Percentiles rank a stretch among this genome's conserved stretches.
These are phyloP conservation scores for Euplagia quadripunctaria DNA, from an alignment of 2,888 invertebrate species.

Conservation along the genomic window DNA sequence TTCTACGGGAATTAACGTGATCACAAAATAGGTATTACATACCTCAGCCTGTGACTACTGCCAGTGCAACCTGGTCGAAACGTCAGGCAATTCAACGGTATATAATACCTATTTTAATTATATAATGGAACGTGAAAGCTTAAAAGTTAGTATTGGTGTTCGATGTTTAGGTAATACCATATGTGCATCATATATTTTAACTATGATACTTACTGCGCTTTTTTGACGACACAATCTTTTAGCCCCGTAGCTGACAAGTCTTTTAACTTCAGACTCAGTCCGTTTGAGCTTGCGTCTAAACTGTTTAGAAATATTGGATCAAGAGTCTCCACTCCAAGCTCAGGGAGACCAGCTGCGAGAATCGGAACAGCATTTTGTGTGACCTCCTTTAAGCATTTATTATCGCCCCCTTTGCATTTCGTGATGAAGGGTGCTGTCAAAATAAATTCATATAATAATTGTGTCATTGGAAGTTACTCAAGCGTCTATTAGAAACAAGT, in stretches of 20 bases:
- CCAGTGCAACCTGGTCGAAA: too few relatives aligned
- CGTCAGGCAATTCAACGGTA: too few relatives aligned
- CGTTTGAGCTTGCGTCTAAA: slow-evolving; percentile 58
- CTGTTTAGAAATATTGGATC: slow-evolving; percentile 62
- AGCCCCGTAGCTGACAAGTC: slow-evolving; percentile 62
- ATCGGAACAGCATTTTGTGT: slow-evolving; percentile 49
- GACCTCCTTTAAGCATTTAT: slow-evolving; percentile 55
- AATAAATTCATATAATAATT: background rate
- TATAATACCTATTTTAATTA: too few relatives aligned
- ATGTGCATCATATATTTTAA: background rate
- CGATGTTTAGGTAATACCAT: background rate
- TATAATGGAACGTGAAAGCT: too few relatives aligned
- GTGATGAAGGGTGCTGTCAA: slow-evolving; percentile 53
- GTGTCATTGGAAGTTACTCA: background rate
- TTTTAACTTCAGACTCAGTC: slow-evolving; percentile 56
- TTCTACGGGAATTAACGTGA: too few relatives aligned
- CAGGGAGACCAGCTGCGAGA: slow-evolving; percentile 57
- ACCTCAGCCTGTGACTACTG: too few relatives aligned
- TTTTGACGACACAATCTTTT: slow-evolving; percentile 59
- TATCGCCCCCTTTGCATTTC: slow-evolving; percentile 59
- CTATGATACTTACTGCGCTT: slow-evolving; percentile 61
- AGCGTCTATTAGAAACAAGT: background rate
- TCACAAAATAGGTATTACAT: too few relatives aligned
- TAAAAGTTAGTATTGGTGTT: too few relatives aligned
- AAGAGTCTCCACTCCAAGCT: slow-evolving; percentile 54